These are phyloP conservation scores for Julus scanicus DNA, from an alignment of 2,888 invertebrate species.

Conservation along the genomic window DNA sequence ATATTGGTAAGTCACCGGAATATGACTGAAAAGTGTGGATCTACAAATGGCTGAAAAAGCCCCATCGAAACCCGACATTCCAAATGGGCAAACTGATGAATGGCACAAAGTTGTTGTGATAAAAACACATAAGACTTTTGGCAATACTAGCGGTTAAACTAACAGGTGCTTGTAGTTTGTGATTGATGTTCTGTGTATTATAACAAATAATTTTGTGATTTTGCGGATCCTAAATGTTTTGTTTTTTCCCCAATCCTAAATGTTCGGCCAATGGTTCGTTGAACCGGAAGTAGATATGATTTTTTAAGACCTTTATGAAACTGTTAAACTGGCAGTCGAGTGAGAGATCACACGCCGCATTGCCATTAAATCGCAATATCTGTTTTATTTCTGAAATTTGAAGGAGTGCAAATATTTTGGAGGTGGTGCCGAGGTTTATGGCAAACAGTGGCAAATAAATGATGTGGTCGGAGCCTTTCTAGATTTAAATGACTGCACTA, in stretches of 20 bases:
- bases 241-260: neutral
- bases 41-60: no score
- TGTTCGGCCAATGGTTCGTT: neutral
- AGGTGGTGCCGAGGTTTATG: slow-evolving; percentile 94
- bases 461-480: slow-evolving; percentile 99
- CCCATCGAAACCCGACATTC: no score
- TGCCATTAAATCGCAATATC: neutral
- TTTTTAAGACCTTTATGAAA: no score
- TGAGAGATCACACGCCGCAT: no score
- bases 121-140: no score
- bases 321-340: no score
- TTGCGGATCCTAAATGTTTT: neutral
- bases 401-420: slow-evolving; percentile 98
- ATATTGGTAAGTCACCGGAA: no score
- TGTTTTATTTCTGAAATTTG: slow-evolving; percentile 64
- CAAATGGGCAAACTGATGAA: no score
- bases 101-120: no score
- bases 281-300: neutral
- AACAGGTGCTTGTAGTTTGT: neutral
- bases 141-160: neutral
- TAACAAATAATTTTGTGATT: neutral
- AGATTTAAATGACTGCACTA: slow-evolving; percentile 98
- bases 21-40: no score
- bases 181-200: neutral
- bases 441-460: slow-evolving; percentile 97